Evolutionary conservation across 2,113 vertebrate species (phyloP), one percentile per base, ranked within the genome.

Genomic region (Chrysochloris asiatica): DNA sequence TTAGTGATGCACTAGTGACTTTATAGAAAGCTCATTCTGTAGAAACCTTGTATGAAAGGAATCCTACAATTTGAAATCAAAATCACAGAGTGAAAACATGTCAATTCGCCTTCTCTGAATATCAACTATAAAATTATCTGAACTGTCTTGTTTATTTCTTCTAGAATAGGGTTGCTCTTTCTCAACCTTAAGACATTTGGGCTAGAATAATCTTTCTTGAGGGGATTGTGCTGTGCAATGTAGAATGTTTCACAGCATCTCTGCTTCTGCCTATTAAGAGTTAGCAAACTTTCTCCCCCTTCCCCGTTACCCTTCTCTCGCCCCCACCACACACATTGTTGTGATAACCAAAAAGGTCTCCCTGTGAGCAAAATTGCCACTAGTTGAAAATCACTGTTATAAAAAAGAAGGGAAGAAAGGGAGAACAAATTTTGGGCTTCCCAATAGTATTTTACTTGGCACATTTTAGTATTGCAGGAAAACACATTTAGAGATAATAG

Each of bases 401-500:
- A 33, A 88, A 84, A 16, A 83, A 83, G 63, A 8, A 59, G 5
- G 16, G 50, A 38, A 71, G 36, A 83, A 84, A 71, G 26, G 84
- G 91, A 83, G 24, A 92, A 21, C 0, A 41, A 9, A 2, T 87
- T 90, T 84, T 50, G 48, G 91, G 36, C 33, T 50, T 81, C 88
- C 56, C 65, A 36, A 12, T 83, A 8, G 19, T 86, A 11, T 73
- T 94, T 92, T 79, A 79, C 48, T 84, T 47, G 83, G 54, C 33
- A 84, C 33, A n/a, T 84, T 88, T 84, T 30, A 80, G 47, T 56
- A 33, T 80, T 88, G 28, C 33, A 73, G 36, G 38, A 26, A 90
- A 92, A 75, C 76, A 86, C 83, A 93, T 73, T 95, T 94, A 86
- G 72, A 81, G 88, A 87, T 82, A 95, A 92, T 78, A 90, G 45